These are phyloP conservation scores for Sardina pilchardus DNA, from an alignment of 2,113 vertebrate species.

Conservation along the genomic window DNA sequence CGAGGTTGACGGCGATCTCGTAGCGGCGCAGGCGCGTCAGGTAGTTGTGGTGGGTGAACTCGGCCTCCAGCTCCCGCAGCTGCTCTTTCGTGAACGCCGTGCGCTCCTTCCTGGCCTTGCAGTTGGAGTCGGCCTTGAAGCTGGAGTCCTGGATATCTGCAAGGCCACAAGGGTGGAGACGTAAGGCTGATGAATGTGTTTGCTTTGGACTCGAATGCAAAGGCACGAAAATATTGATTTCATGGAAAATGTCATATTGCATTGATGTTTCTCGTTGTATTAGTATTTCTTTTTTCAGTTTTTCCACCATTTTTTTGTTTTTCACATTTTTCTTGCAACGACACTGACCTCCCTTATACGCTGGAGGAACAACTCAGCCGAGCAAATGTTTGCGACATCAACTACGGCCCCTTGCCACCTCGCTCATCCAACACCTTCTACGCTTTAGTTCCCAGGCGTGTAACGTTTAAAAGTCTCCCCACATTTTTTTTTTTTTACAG, in stretches of 20 bases:
- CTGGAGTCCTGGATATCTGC: conserved; percentile 66
- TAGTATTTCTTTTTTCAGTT: background rate
- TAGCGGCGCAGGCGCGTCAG: conserved; percentile 93
- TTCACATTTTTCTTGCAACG: background rate
- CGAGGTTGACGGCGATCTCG: conserved; percentile 95
- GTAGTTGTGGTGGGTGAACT: conserved; percentile 97
- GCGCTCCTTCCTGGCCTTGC: conserved; percentile 89
- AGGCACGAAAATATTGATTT: conserved; percentile 15
- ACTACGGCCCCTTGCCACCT: conserved; percentile 9
- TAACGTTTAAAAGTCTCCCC: conserved; percentile 40
- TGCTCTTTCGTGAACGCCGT: conserved; percentile 97
- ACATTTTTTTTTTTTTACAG: conserved; percentile 30
- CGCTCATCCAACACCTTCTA: background rate
- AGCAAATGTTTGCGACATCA: background rate
- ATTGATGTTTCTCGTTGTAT: conserved; percentile 1
- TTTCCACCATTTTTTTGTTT: background rate
- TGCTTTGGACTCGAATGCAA: background rate
- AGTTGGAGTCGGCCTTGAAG: conserved; percentile 77
- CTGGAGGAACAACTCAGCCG: background rate
- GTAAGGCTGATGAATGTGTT: background rate
- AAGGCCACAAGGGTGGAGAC: conserved; percentile 16
- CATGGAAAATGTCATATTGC: background rate
- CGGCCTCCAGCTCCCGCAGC: conserved; percentile 89
- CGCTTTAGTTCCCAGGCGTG: conserved; percentile 31
- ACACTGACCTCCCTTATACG: background rate